A percentile compares a stretch with the other conserved stretches of the same genome.
Evolutionary conservation across 2,888 invertebrate species (phyloP).

Genomic region (Leptinotarsa juncta): DNA sequence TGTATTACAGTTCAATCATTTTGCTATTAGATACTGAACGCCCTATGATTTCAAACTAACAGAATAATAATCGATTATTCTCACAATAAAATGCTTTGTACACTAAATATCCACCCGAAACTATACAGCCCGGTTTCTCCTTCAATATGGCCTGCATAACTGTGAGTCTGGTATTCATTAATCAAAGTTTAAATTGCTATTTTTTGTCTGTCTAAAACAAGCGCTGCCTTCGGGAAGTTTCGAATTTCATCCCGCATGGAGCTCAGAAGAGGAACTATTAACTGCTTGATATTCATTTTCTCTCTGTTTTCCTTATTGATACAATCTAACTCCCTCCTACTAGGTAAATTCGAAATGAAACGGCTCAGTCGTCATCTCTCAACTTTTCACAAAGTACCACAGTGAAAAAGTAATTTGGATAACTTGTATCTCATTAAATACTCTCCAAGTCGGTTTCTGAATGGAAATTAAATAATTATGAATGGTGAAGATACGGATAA

Average conservation of each 20-base stretch:
- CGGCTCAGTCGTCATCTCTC: constrained; percentile 6
- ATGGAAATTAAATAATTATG: background rate
- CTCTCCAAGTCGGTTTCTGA: constrained; percentile 11
- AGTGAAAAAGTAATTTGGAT: constrained; percentile 13
- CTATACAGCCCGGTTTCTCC: constrained; percentile 20
- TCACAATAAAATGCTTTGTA: too few relatives aligned
- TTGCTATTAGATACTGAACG: too few relatives aligned
- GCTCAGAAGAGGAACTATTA: constrained; percentile 30
- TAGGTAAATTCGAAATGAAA: background rate
- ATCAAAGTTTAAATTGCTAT: constrained; percentile 59
- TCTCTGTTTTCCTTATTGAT: constrained; percentile 49
- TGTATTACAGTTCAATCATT: too few relatives aligned
- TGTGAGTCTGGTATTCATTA: constrained; percentile 57
- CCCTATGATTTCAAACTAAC: too few relatives aligned
- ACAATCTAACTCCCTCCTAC: constrained; percentile 41
- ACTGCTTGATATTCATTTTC: constrained; percentile 41
- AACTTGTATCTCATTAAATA: constrained; percentile 13
- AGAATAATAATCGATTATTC: too few relatives aligned
- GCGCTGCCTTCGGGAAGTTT: constrained; percentile 53
- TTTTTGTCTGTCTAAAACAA: constrained; percentile 54
- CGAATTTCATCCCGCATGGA: constrained; percentile 52
- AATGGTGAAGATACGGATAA: background rate
- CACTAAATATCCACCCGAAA: too few relatives aligned
- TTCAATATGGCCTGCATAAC: constrained; percentile 54
- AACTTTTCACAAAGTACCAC: constrained; percentile 1